Conservation (phyloP, 2,113 vertebrate genomes). For the Todiramphus chloris region DNA sequence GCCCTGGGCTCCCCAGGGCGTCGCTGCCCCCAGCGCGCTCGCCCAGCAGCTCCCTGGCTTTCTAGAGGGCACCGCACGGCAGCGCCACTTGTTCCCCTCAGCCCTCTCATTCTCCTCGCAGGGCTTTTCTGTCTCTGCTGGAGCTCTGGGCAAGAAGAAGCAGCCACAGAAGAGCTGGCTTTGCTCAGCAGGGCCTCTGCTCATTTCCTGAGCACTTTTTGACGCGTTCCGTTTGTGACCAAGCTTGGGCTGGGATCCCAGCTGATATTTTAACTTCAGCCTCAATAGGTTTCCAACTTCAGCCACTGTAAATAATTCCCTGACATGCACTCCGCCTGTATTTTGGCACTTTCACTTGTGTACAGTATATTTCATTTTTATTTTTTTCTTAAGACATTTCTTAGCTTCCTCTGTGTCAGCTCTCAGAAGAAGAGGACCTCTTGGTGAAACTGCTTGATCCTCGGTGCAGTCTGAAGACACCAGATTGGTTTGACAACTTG, state of each 20-base stretch:
- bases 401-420: background rate
- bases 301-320: slow-evolving; percentile 60
- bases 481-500: slow-evolving; percentile 10
- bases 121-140: slow-evolving; percentile 5
- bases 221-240: slow-evolving; percentile 46
- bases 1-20: background rate
- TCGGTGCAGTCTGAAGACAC: background rate
- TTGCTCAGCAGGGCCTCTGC: slow-evolving; percentile 49
- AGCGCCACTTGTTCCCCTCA: slow-evolving; percentile 18
- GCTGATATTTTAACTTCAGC: slow-evolving; percentile 62
- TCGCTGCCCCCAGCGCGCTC: background rate
- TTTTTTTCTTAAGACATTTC: background rate
- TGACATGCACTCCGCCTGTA: background rate
- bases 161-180: slow-evolving; percentile 27
- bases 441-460: background rate
- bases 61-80: background rate
- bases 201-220: slow-evolving; percentile 56
- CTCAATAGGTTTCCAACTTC: slow-evolving; percentile 51
- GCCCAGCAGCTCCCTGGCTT: background rate
- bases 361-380: background rate
- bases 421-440: background rate
- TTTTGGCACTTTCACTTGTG: slow-evolving; percentile 35
- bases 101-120: background rate
- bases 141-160: background rate
- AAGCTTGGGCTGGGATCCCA: slow-evolving; percentile 54